Evolutionary conservation across 37 sponge, comb jelly and placozoan species (phyloP).

Genomic region (Hormiphora californensis): DNA sequence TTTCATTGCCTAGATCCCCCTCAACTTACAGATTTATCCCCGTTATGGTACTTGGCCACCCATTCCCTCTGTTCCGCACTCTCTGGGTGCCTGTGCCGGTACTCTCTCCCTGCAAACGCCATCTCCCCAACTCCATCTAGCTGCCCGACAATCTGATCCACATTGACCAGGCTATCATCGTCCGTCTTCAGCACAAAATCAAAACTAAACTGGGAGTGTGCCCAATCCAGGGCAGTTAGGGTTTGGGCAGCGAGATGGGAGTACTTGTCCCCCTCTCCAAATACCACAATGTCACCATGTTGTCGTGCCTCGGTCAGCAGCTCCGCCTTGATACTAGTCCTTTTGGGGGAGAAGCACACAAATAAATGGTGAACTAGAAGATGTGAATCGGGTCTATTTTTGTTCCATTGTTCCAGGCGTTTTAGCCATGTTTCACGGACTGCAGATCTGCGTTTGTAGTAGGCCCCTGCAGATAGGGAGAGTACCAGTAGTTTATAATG

Average conservation of each 20-base stretch:
- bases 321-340: not conserved
- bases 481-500: not conserved
- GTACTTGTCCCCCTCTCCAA: not conserved
- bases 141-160: not conserved
- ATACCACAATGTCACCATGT: not conserved
- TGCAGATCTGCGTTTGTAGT: not conserved
- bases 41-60: not conserved
- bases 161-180: not conserved
- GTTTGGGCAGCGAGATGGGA: not conserved
- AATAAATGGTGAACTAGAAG: not conserved
- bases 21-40: too few relatives aligned
- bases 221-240: slow-evolving; percentile 19
- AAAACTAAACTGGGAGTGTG: not conserved
- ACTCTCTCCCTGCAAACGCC: not conserved
- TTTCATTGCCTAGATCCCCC: too few relatives aligned
- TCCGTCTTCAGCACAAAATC: not conserved
- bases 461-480: not conserved
- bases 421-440: not conserved
- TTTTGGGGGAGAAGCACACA: not conserved
- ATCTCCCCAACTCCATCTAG: not conserved
- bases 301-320: not conserved
- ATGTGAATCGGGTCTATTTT: not conserved
- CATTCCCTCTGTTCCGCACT: not conserved
- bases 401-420: not conserved
- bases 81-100: not conserved